phyloP scores from a whole-genome alignment of 1,140 invertebrate genomes.

The Cephus cinctus region DNA sequence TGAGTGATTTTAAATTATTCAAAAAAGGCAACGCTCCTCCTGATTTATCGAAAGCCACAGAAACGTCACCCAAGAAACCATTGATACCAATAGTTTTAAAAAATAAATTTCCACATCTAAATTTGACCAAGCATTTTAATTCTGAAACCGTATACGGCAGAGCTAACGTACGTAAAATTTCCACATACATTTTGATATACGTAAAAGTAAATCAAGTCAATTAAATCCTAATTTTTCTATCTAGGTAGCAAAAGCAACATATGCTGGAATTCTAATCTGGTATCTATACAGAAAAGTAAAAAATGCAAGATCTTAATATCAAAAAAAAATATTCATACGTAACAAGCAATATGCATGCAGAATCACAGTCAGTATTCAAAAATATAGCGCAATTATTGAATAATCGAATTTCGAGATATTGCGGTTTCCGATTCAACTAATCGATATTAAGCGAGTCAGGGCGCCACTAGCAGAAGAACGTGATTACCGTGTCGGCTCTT shows the following conservation, averaged over 20 bases:
- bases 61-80: neutral
- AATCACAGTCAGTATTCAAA: neutral
- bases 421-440: too few species aligned
- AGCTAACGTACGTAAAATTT: conserved; percentile 11
- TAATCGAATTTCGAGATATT: too few species aligned
- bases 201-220: neutral
- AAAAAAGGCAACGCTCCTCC: neutral
- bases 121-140: conserved; percentile 15
- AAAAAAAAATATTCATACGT: too few species aligned
- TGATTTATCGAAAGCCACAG: neutral
- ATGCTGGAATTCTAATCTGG: conserved; percentile 5
- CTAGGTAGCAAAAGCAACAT: conserved; percentile 15
- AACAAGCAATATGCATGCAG: too few species aligned
- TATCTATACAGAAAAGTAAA: conserved; percentile 11
- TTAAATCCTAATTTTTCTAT: neutral
- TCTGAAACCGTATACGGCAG: conserved; percentile 10
- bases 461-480: neutral
- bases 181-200: neutral
- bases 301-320: conserved; percentile 9
- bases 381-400: neutral
- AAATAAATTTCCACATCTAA: conserved; percentile 6
- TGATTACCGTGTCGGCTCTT: too few species aligned
- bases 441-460: too few species aligned
- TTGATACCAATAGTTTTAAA: neutral
- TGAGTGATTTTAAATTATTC: neutral